Base-by-base conservation (phyloP, 2,888 invertebrate genomes). In the Pegoplata infirma region DNA sequence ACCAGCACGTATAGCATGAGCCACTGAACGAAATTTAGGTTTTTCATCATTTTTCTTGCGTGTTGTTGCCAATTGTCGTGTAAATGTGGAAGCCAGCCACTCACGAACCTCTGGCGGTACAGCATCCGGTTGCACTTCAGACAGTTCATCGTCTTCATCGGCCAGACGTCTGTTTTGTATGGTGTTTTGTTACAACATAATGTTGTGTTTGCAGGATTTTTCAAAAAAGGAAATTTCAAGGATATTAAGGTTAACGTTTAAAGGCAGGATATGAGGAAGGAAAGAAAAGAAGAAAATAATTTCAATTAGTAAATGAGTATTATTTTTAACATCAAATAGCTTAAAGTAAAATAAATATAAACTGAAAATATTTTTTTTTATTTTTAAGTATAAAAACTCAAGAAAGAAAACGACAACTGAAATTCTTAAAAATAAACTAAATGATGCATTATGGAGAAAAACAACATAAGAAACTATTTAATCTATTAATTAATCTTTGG, bases 81-180 rank as follows among this genome's bases (percentile, higher is more conserved):
- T 98, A 91, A 98, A 98, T 53, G 98, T 98, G 76, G 97, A 95
- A 75, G 98, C 97, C 89, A 98, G 91, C 98, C 98, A 98, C 90
- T 98, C 98, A 83, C 98, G 93, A 49, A 98, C 98, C 90, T 98
- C 98, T 76, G 95, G 97, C 46, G 98, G 98, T 61, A 98, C 98
- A 10, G 97, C 97, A 89, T 98, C 98, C 67, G 98, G 97, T 86
- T 98, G 97, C 69, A 98, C 98, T 90, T 98, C 98, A 51, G 97
- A 97, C 82, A 98, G 91, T 90, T 98, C 98, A 90, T 98, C 98
- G 89, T 98, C 98, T 90, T 98, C 98, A 85, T 96, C 96, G 47
- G 95, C 94, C 88, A 95, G 90, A 84, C 95, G 92, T 91, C 95
- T 95, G 91, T n/a, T n/a, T n/a, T n/a, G n/a, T n/a, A 84, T n/a